Percentiles rank a stretch among this genome's conserved stretches.
These are phyloP conservation scores for Phenacoccus solenopsis DNA, from an alignment of 1,140 invertebrate genomes.

Conservation along the genomic window DNA sequence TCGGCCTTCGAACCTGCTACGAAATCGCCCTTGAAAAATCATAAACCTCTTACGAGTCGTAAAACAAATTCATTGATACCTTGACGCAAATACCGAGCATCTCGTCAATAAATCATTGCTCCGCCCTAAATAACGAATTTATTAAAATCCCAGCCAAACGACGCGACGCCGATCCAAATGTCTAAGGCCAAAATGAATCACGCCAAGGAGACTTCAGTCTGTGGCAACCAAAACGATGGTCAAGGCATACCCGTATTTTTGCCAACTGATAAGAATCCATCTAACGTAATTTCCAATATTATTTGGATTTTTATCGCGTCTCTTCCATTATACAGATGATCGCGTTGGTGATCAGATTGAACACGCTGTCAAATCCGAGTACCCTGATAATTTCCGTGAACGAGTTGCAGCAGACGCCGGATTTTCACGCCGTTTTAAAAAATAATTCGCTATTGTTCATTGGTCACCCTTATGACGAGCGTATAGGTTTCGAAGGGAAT, in stretches of 20 bases:
- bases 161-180: too few species aligned
- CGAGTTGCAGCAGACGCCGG: too few species aligned
- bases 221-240: background rate
- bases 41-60: background rate
- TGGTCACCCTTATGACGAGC: too few species aligned
- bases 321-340: background rate
- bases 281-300: too few species aligned
- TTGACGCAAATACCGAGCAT: background rate
- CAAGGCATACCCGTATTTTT: background rate
- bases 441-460: too few species aligned
- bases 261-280: too few species aligned
- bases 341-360: too few species aligned
- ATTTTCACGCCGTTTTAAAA: too few species aligned
- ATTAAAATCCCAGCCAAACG: too few species aligned
- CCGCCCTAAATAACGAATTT: background rate
- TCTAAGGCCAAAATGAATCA: background rate
- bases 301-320: background rate
- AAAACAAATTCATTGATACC: background rate
- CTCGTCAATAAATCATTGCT: background rate
- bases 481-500: too few species aligned
- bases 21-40: background rate
- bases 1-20: too few species aligned
- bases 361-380: background rate
- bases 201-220: background rate
- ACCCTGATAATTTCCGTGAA: background rate